These are phyloP conservation scores for Andrena trimmerana DNA, from an alignment of 2,888 invertebrate species.

Conservation along the genomic window DNA sequence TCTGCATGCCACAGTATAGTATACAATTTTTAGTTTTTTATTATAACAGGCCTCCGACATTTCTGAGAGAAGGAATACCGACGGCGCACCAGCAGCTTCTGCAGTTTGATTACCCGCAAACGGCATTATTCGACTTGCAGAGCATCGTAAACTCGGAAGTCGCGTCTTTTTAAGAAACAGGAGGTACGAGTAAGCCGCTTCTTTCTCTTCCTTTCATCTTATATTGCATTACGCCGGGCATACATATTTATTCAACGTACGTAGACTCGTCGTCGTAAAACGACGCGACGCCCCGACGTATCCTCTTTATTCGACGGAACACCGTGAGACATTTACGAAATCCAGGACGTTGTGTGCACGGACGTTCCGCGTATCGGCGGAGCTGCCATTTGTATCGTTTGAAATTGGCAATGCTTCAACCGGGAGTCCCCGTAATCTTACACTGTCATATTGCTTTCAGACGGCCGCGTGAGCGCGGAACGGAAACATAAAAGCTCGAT, in stretches of 20 bases:
- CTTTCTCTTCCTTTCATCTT: constrained; percentile 57
- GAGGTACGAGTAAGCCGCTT: constrained; percentile 46
- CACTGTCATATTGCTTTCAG: constrained; percentile 49
- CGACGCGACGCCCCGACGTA: constrained; percentile 66
- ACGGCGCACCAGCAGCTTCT: not conserved
- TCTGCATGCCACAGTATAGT: not conserved
- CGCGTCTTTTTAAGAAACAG: constrained; percentile 40
- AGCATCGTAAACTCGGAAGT: constrained; percentile 39
- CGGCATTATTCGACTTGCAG: constrained; percentile 17
- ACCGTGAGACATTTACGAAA: constrained; percentile 67
- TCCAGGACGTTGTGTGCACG: constrained; percentile 52
- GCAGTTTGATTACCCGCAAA: constrained; percentile 49
- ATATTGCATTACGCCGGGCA: constrained; percentile 67
- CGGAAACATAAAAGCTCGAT: constrained; percentile 35
- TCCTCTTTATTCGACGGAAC: constrained; percentile 63
- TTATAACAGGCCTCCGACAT: not conserved
- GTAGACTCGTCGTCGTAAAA: constrained; percentile 69
- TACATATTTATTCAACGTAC: constrained; percentile 76
- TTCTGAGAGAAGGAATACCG: not conserved
- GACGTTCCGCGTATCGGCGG: constrained; percentile 63
- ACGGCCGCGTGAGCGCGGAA: not conserved
- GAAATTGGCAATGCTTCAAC: constrained; percentile 63
- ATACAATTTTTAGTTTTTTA: not conserved
- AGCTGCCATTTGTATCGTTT: constrained; percentile 54
- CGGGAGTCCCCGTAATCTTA: constrained; percentile 49